Evolutionary conservation across 2,113 vertebrate genomes (phyloP), one percentile per base, ranked within the genome.

Genomic region (Benitochromis conjunctus): DNA sequence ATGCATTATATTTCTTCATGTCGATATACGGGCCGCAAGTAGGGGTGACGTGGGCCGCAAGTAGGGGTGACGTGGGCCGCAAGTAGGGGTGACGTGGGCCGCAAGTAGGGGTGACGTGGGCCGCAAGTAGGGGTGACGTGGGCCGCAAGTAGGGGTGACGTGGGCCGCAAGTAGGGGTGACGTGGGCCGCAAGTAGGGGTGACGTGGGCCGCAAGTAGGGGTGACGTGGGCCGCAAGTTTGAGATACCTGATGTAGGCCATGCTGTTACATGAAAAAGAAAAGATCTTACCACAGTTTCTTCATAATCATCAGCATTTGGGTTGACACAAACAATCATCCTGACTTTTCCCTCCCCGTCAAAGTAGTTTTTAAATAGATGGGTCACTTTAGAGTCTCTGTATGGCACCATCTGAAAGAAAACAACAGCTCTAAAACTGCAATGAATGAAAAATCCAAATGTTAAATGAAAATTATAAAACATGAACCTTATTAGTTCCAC

Each of bases 331-430:
- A 99, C 98, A 0, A 99, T 96, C 98, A 99, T 99, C 24, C 97
- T 95, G 21, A 99, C 98, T 94, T 99, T 99, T 5, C 98, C 99
- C 92, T 99, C 98, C 0, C 99, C 99, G 5, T 99, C 99, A 76
- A 99, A 99, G 86, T 99, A 99, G 92, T 99, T 99, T 95, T 99
- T 99, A 92, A 99, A 99, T 8, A 99, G 96, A 71, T 98, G 99
- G 14, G 98, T 99, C 76, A 99, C 96, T 94, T 99, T 99, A 51
- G 98, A 99, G 90, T 99, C 99, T 92, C 98, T 96, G 94, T 99
- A 99, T 0, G 99, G 98, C 79, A 99, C 98, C 98, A 99, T 99
- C 99, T 99, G 80, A 62, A 83, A 85, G 6, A 58, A 38, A 82
- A 71, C 3, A 82, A 80, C 57, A n/a, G 9, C 2, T 80, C 9